A percentile compares a stretch with the other conserved stretches of the same genome.
These are phyloP conservation scores for Cervus canadensis DNA, from an alignment of 2,113 vertebrate species.

Conservation along the genomic window DNA sequence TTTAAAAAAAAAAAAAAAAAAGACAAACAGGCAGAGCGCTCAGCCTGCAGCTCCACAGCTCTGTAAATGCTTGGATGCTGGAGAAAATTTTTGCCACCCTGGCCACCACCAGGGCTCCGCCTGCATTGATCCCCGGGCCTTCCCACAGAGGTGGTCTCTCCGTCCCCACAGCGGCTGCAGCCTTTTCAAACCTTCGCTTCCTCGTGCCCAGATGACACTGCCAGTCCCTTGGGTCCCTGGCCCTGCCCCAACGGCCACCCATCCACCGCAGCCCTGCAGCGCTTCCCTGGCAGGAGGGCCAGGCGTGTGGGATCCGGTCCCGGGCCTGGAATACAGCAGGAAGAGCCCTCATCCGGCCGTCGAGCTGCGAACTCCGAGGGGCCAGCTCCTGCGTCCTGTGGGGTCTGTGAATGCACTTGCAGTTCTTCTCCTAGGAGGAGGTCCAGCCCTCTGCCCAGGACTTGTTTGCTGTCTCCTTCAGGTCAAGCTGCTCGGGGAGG, in stretches of 20 bases:
- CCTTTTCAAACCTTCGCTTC: background rate
- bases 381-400: background rate
- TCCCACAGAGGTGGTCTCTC: too few relatives aligned
- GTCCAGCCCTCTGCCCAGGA: background rate
- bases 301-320: background rate
- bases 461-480: background rate
- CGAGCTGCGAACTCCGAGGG: background rate
- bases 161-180: background rate
- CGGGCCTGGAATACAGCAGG: background rate
- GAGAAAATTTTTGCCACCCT: background rate
- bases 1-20: background rate
- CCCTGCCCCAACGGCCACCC: background rate
- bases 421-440: background rate
- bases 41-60: too few relatives aligned
- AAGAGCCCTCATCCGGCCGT: background rate
- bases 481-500: background rate
- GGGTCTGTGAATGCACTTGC: background rate
- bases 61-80: too few relatives aligned
- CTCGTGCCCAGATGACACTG: background rate
- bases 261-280: accelerated
- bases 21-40: background rate
- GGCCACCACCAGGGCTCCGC: background rate
- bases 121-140: background rate
- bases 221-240: background rate
- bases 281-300: background rate